Evolutionary conservation across 35 echinoderm and acorn worm genomes (phyloP).

Genomic region (Stichopus chloronotus): DNA sequence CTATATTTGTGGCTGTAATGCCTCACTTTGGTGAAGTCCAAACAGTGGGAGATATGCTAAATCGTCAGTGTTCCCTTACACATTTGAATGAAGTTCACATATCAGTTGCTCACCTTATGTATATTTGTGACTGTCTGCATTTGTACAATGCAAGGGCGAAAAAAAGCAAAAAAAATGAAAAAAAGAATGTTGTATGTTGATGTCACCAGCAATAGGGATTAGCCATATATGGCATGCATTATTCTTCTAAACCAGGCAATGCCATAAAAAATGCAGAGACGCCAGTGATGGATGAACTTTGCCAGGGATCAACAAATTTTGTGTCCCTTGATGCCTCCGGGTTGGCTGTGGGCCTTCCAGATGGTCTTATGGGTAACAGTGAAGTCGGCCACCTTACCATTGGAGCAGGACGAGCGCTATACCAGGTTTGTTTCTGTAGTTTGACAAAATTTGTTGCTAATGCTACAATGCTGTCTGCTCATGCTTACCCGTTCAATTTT

Average conservation of each 20-base stretch:
- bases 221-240: not conserved
- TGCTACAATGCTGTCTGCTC: not conserved
- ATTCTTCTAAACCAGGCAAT: conserved; percentile 71
- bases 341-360: conserved; percentile 88
- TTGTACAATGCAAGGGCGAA: no score
- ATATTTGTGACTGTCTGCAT: no score
- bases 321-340: conserved; percentile 92
- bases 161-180: no score
- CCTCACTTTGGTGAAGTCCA: no score
- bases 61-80: no score
- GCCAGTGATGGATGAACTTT: conserved; percentile 90
- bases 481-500: not conserved
- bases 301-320: conserved; percentile 53
- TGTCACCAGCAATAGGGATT: not conserved
- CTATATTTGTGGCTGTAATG: no score
- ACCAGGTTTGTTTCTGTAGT: conserved; percentile 64
- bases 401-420: conserved; percentile 86
- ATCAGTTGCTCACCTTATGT: no score
- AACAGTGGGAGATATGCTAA: no score
- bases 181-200: no score
- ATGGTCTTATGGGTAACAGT: conserved; percentile 98
- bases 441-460: not conserved
- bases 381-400: conserved; percentile 97
- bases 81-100: no score
- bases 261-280: conserved; percentile 92